A percentile compares a stretch with the other conserved stretches of the same genome.
Evolutionary conservation across 2,113 vertebrate species (phyloP).

Genomic region (Oxyura jamaicensis): DNA sequence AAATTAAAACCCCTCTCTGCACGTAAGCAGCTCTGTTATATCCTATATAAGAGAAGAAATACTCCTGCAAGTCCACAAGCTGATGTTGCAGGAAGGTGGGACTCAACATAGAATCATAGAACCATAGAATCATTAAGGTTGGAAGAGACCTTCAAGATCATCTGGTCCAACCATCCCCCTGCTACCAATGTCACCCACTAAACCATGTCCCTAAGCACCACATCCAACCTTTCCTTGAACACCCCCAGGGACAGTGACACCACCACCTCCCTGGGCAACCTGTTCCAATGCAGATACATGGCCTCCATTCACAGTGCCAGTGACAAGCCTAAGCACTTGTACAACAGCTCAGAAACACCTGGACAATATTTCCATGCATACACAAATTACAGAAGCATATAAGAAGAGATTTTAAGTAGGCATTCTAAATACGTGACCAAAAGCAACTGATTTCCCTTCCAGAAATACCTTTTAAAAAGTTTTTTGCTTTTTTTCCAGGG

Average conservation of each 20-base stretch:
- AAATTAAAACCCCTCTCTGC: neutral
- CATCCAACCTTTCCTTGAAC: no score
- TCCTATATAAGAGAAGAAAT: neutral
- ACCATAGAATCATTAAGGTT: no score
- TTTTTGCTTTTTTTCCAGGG: fast-evolving
- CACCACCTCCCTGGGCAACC: no score
- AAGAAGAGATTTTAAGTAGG: neutral
- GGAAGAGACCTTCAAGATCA: no score
- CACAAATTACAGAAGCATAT: neutral
- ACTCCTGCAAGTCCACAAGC: neutral
- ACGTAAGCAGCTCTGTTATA: fast-evolving
- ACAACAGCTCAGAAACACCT: neutral
- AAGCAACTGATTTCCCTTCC: neutral
- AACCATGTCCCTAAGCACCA: no score
- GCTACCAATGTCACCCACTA: no score
- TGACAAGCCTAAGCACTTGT: neutral
- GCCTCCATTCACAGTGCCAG: fast-evolving
- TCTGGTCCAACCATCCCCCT: no score
- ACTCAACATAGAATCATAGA: no score
- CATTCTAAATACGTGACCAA: neutral
- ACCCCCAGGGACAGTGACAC: no score
- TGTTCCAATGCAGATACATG: neutral
- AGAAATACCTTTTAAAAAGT: neutral
- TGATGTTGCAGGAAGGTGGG: neutral
- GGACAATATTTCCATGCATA: neutral